Percentiles rank a stretch among this genome's conserved stretches.
Conservation (phyloP, 2,113 vertebrate species). For the Pogona vitticeps region DNA sequence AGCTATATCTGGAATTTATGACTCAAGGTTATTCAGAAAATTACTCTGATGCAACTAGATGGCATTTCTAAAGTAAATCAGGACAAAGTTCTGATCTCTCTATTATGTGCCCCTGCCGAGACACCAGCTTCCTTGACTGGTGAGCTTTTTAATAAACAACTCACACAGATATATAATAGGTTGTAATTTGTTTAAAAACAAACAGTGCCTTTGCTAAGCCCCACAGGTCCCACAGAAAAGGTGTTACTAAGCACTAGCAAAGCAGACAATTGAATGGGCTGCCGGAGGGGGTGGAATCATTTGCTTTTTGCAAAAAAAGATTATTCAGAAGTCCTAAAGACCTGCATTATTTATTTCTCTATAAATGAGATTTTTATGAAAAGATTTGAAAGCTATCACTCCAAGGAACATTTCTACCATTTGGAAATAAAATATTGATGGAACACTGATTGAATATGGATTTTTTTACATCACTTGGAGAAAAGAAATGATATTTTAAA, state of each 20-base stretch:
- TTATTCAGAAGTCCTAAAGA: background rate
- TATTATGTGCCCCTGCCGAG: background rate
- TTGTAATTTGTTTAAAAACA: background rate
- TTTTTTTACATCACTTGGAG: slow-evolving; percentile 8
- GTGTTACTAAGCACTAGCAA: background rate
- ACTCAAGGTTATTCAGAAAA: background rate
- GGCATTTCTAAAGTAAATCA: background rate
- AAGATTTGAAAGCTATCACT: slow-evolving; percentile 18
- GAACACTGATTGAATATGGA: slow-evolving; percentile 18
- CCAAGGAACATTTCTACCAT: background rate
- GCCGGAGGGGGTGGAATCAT: background rate
- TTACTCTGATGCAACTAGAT: background rate
- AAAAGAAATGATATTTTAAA: slow-evolving; percentile 29
- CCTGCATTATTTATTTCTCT: slow-evolving; percentile 32
- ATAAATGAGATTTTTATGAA: slow-evolving; percentile 44
- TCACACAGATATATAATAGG: background rate
- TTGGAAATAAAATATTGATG: slow-evolving; percentile 38
- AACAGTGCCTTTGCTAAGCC: background rate
- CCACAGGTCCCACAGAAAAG: background rate
- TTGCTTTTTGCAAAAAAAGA: background rate
- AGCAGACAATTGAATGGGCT: background rate
- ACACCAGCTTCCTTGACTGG: background rate
- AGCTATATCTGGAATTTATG: background rate
- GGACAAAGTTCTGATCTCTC: background rate
- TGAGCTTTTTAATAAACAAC: background rate